Base-by-base conservation (phyloP, 2,888 invertebrate genomes). In the Augochlorella aurata region DNA sequence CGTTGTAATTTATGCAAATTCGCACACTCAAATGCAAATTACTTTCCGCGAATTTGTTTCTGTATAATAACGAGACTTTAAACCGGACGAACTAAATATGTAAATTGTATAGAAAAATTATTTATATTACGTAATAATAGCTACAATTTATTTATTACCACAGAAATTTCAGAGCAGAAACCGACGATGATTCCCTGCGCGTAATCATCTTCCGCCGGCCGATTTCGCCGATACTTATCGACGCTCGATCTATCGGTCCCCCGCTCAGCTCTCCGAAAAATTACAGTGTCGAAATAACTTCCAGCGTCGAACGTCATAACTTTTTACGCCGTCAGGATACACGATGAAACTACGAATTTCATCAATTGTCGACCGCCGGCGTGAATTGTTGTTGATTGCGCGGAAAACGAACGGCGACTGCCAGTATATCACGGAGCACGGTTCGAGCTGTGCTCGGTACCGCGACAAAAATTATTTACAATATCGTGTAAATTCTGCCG, bases 331-430 rank as follows among this genome's bases (percentile, higher is more conserved):
- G 9, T 29, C 29, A 5, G 18, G 24, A 18, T n/a, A 29, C 50
- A 21, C 16, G 16, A 49, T 18, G 21, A 66, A 74, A 74, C 21
- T 66, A 65, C 63, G 47, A 74, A 65, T 38, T 44, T 38, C 58
- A 50, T 58, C 45, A 38, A 24, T 66, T 44, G 73, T 50, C 24
- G 21, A 21, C 38, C 18, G 21, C 21, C 16, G 63, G 14, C 29
- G 24, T 50, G 79, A 79, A 79, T 77, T 47, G 79, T 47, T 77
- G 52, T 38, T 70, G 75, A 77, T 77, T 79, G 77, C 52, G 29
- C 21, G 45, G 45, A 50, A 14, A n/a, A n/a, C 65, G 52, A 52
- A 65, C 44, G 69, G 16, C 29, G 67, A 61, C 49, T 14, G 24
- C 52, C 9, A 14, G 65, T 29, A 77, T 52, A 49, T 24, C 21